Evolutionary conservation across 1,140 invertebrate species (phyloP).

Genomic region (Diuraphis noxia): DNA sequence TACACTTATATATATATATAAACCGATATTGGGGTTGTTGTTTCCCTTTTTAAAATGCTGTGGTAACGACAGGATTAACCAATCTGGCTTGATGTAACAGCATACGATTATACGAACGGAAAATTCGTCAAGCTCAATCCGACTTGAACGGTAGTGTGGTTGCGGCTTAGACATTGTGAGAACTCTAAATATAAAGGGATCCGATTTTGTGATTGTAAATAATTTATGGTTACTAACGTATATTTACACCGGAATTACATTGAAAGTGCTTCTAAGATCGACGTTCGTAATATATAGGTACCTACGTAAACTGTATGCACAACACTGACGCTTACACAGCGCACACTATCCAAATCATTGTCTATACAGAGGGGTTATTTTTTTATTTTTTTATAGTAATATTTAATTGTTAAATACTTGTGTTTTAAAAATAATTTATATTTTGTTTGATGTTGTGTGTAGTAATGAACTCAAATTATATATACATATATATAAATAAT

Average conservation of each 20-base stretch:
- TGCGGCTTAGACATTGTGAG: not conserved
- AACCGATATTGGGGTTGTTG: not conserved
- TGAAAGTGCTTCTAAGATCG: not conserved
- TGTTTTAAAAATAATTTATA: not conserved
- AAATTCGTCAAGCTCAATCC: slow-evolving; percentile 7
- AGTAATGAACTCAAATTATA: not conserved
- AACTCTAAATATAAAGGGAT: not conserved
- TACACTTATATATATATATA: not conserved
- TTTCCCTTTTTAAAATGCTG: not conserved
- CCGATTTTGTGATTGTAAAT: not conserved
- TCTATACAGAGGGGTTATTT: not conserved
- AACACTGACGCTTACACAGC: not conserved
- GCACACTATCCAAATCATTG: not conserved
- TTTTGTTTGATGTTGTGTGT: not conserved
- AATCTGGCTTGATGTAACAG: not conserved
- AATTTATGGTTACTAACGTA: not conserved
- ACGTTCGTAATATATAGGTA: not conserved
- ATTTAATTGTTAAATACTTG: not conserved
- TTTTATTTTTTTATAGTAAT: not conserved
- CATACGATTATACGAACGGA: not conserved
- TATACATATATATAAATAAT: too few relatives aligned
- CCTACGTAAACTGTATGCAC: not conserved
- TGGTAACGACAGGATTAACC: slow-evolving; percentile 1
- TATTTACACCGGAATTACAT: not conserved
- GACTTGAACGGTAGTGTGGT: not conserved